Evolutionary conservation across 35 echinoderm and acorn worm species (phyloP), one percentile per base, ranked within the genome.

Genomic region (Lytechinus variegatus): DNA sequence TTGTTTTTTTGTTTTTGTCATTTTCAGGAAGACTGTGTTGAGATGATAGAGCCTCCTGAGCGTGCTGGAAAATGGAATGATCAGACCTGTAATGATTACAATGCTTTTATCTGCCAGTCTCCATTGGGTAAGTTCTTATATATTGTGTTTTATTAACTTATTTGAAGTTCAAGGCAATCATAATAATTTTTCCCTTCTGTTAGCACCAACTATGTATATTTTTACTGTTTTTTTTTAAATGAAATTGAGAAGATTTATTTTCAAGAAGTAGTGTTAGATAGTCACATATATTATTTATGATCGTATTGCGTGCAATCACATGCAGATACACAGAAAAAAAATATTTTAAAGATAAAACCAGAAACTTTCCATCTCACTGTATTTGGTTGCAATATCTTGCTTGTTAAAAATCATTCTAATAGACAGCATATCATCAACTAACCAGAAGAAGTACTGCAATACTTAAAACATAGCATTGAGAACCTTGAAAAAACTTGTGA

Each of bases 61-160:
- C 54, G 72, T n/a, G 95, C 94, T 87, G 97, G 97, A 33, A 92
- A 94, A 86, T 98, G 97, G 97, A 98, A 98, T 86, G 97, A 98
- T 86, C 53, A 94, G n/a, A 27, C 53, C 53, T 98, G 97, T 92
- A 56, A 61, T 10, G 89, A 96, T 28, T 28, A 66, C 86, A 98
- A 95, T 88, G 96, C 96, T 28, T 98, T 88, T 53, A 87, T 98
- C 89, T 98, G 97, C 66, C 96, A 98, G 56, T 89, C 66, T 51
- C 91, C 94, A 72, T 27, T 96, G 14, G 96, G 97, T 98, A 54
- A 95, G 93, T 95, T 51, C 61, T 89, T 58, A 10, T 10, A 58
- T 58, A 58, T 58, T 13, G 24, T 71, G 13, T 71, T 71, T 71
- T 9, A 58, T 71, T 21, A 71, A 16, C 61, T 21, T 24, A 13